Evolutionary conservation across 2,797 vertebrate species (phyloP), one percentile per base, ranked within the genome.

Genomic region (Parauchenoglanis punctatus): DNA sequence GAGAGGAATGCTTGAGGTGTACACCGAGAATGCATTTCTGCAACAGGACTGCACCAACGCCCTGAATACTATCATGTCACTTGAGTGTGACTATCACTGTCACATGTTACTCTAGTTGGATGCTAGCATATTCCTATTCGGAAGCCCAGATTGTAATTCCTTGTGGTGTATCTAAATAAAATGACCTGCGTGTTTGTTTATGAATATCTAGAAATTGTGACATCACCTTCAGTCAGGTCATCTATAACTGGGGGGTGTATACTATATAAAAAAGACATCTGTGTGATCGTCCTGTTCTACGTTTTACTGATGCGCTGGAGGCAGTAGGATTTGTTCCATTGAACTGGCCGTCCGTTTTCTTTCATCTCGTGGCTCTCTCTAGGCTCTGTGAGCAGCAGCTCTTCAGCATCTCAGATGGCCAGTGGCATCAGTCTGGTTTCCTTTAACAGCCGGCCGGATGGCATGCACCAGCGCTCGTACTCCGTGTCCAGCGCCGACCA

Each of bases 401-500:
- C 97, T 44, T 97, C 98, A 4, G 96, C 94, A 89, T 96, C 97
- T 91, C 98, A 98, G 95, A 98, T 97, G 98, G 96, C 97, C 83
- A 97, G 97, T 91, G 98, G 98, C 81, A 93, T 97, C 93, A 97
- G 97, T 93, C 93, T 98, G 92, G 97, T 97, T 92, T 98, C 98
- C 86, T 98, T 98, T 93, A 96, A 95, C 96, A 97, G 96, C 88
- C 97, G 97, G 7, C 95, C 96, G 3, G 96, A 99, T 63, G 97
- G 98, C 87, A 95, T 97, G 96, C 98, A 99, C 94, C 98, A 99
- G 93, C 97, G 98, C 88, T 99, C 98, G 59, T 99, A 97, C 95
- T 99, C 98, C 0, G 97, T 99, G 72, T 99, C 98, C 96, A 99
- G 98, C 90, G 98, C 98, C 81, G 98, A 99, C 96, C 98, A 99